These are phyloP conservation scores for Arnoldichthys spilopterus DNA, from an alignment of 2,797 vertebrate species.

Conservation along the genomic window DNA sequence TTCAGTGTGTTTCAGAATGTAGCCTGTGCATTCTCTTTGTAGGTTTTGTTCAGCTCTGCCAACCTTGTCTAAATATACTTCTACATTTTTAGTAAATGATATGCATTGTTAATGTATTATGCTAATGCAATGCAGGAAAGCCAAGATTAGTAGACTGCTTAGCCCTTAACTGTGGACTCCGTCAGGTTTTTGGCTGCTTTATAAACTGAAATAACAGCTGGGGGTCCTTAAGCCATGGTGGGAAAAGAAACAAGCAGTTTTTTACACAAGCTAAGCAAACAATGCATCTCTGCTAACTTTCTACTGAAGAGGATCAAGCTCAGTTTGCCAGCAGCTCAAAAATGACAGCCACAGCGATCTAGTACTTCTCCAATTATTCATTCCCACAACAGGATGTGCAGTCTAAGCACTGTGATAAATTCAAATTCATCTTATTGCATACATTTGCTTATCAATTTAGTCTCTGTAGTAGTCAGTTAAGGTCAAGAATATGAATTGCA, in stretches of 20 bases:
- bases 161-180: slow-evolving; percentile 7
- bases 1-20: not conserved
- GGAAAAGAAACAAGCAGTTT: slow-evolving; percentile 18
- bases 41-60: slow-evolving; percentile 1
- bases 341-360: slow-evolving; percentile 40
- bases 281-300: not conserved
- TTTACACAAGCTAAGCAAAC: not conserved
- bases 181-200: slow-evolving; percentile 1
- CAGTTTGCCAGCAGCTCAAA: slow-evolving; percentile 36
- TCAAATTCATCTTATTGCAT: slow-evolving; percentile 41
- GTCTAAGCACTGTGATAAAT: slow-evolving; percentile 34
- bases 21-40: not conserved
- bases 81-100: slow-evolving; percentile 54
- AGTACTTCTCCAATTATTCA: slow-evolving; percentile 27
- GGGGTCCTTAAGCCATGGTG: not conserved
- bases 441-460: slow-evolving; percentile 43
- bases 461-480: slow-evolving; percentile 29
- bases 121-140: slow-evolving; percentile 56
- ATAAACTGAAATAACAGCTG: not conserved
- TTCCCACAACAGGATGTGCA: slow-evolving; percentile 30
- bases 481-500: slow-evolving; percentile 34
- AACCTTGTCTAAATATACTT: slow-evolving; percentile 30
- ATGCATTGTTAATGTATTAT: slow-evolving; percentile 60
- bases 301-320: slow-evolving; percentile 7
- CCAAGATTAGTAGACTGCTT: slow-evolving; percentile 53